Percentiles rank a stretch among this genome's conserved stretches.
Evolutionary conservation across 1,140 invertebrate species (phyloP).

Genomic region (Physella acuta): DNA sequence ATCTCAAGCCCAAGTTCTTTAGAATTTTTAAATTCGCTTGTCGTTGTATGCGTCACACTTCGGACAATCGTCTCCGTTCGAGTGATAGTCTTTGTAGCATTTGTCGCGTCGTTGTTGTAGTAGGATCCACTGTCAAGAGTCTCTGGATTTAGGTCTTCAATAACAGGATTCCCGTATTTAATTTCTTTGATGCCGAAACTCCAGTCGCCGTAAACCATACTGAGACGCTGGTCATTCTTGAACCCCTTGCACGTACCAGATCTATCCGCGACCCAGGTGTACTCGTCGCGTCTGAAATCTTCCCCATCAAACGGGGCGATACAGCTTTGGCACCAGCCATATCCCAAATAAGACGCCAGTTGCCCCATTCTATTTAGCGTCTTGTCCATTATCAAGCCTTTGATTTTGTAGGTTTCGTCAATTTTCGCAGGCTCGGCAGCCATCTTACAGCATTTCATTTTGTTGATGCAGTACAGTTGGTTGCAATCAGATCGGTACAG

Average conservation of each 20-base stretch:
- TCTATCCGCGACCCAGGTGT: slow-evolving; percentile 3
- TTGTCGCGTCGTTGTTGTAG: background rate
- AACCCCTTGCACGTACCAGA: background rate
- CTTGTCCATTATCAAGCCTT: slow-evolving; percentile 2
- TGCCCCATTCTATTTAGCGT: background rate
- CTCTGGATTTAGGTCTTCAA: background rate
- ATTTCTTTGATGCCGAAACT: slow-evolving; percentile 7
- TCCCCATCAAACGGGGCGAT: background rate
- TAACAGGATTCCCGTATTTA: background rate
- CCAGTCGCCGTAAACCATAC: background rate
- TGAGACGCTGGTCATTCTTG: background rate
- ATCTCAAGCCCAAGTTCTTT: background rate
- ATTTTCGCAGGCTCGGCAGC: background rate
- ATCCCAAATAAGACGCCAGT: slow-evolving; percentile 4
- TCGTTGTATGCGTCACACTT: background rate
- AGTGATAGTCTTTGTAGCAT: background rate
- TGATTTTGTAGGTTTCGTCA: background rate
- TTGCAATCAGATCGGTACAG: background rate
- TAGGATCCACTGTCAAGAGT: background rate
- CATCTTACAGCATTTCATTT: slow-evolving; percentile 1
- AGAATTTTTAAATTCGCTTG: background rate
- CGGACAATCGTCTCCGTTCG: background rate
- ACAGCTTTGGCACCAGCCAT: slow-evolving; percentile 5
- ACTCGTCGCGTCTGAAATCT: background rate
- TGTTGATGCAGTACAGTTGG: background rate